A percentile compares a stretch with the other conserved stretches of the same genome.
phyloP scores from a whole-genome alignment of 2,113 vertebrate species.

The Anolis sagrei region DNA sequence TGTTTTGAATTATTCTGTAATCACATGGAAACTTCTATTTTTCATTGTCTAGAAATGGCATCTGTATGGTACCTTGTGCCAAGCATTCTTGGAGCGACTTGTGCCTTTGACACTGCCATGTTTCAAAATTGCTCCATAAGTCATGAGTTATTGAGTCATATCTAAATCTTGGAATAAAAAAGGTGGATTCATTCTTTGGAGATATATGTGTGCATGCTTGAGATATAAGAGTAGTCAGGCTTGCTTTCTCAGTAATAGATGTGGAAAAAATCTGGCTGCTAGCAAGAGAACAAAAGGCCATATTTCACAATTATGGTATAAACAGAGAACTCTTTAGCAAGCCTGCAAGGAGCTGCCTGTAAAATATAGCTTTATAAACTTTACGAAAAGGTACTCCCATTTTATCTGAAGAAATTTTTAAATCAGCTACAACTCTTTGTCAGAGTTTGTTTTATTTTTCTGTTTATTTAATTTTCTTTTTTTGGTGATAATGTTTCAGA shows the following conservation, averaged over 20 bases:
- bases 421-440: background rate
- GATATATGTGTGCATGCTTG: slow-evolving; percentile 47
- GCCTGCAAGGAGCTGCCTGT: background rate
- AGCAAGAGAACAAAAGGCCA: background rate
- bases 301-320: slow-evolving; percentile 53
- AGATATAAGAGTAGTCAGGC: slow-evolving; percentile 48
- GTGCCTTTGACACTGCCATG: slow-evolving; percentile 45
- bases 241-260: slow-evolving; percentile 48
- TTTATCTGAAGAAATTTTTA: slow-evolving; percentile 8
- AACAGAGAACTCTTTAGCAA: slow-evolving; percentile 38
- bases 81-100: slow-evolving; percentile 21
- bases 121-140: slow-evolving; percentile 64
- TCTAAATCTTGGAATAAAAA: slow-evolving; percentile 58
- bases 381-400: background rate
- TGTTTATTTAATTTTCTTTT: background rate
- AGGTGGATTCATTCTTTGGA: slow-evolving; percentile 56
- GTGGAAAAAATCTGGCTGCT: slow-evolving; percentile 46
- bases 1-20: slow-evolving; percentile 30
- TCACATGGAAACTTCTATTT: slow-evolving; percentile 41
- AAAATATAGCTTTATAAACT: slow-evolving; percentile 41
- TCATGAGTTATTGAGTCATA: slow-evolving; percentile 59
- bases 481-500: background rate
- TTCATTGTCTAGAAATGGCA: slow-evolving; percentile 38
- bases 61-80: slow-evolving; percentile 48
- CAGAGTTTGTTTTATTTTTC: background rate